Conservation (phyloP, 1,140 invertebrate genomes). For the Oncopodura yosiiana region DNA sequence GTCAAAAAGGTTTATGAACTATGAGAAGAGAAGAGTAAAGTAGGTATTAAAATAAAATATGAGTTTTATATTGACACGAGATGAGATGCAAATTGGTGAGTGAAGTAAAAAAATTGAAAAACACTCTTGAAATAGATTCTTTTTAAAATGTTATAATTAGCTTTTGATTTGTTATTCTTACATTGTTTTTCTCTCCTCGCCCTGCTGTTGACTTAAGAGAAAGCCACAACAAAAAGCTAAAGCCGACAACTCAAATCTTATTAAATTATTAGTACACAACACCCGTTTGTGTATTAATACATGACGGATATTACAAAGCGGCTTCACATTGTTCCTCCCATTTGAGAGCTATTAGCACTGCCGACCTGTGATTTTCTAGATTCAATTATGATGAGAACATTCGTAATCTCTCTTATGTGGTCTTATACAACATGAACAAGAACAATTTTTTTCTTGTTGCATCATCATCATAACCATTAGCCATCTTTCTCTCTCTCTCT, state of each 20-base stretch:
- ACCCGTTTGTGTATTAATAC: constrained; percentile 15
- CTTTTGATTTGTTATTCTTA: not conserved
- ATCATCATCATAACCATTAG: no score
- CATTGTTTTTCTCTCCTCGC: not conserved
- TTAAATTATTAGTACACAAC: constrained; percentile 4
- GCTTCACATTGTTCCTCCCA: constrained; percentile 16
- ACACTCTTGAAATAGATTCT: not conserved
- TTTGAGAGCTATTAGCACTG: constrained; percentile 33
- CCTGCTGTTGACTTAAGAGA: not conserved
- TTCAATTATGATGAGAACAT: constrained; percentile 32
- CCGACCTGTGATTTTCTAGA: constrained; percentile 33
- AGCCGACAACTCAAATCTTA: not conserved
- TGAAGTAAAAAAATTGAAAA: not conserved
- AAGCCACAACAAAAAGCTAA: not conserved
- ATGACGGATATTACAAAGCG: constrained; percentile 28
- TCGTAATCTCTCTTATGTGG: no score
- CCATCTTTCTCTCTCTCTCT: no score
- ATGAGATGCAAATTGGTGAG: not conserved
- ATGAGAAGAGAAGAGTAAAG: no score
- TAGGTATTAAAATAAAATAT: constrained; percentile 6
- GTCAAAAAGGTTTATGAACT: no score
- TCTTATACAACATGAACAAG: no score
- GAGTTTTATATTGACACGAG: no score
- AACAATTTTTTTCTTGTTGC: no score
- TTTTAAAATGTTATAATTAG: not conserved